These are phyloP conservation scores for Salvelinus fontinalis DNA, from an alignment of 2,113 vertebrate species.

Conservation along the genomic window DNA sequence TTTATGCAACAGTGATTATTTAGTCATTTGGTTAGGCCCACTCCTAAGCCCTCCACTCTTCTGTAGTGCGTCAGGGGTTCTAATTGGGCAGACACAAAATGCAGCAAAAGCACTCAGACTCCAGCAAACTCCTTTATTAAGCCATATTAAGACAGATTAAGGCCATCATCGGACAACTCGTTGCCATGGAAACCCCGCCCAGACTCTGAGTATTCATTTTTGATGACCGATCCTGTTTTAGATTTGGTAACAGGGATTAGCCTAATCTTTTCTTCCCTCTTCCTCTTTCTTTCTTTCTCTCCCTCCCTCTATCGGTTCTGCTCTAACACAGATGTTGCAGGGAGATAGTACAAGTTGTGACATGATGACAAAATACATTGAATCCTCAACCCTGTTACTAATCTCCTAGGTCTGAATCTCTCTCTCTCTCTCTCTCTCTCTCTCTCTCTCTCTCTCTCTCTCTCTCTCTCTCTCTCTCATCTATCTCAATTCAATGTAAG, in stretches of 20 bases:
- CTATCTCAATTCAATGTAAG: no score
- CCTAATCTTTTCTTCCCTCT: neutral
- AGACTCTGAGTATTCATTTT: constrained; percentile 27
- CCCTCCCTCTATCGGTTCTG: neutral
- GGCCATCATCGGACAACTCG: constrained; percentile 31
- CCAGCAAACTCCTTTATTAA: constrained; percentile 50
- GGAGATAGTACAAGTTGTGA: neutral
- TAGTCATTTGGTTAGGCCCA: constrained; percentile 35
- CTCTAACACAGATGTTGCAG: neutral
- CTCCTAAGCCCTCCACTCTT: constrained; percentile 23
- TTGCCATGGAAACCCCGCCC: constrained; percentile 38
- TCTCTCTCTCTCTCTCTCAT: neutral
- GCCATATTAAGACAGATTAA: constrained; percentile 61
- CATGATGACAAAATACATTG: neutral
- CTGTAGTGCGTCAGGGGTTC: constrained; percentile 22
- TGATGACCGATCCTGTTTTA: constrained; percentile 44
- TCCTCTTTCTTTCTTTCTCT: neutral
- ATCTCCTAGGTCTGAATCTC: neutral
- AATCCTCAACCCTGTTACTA: neutral
- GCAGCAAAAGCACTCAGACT: constrained; percentile 32
- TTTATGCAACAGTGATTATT: constrained; percentile 14
- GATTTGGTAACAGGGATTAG: constrained; percentile 54
- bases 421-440: constrained; percentile 5
- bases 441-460: neutral
- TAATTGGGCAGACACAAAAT: constrained; percentile 24